Percentiles rank a stretch among this genome's conserved stretches.
Conservation (phyloP, 1,140 invertebrate species). For the Portunus trituberculatus region DNA sequence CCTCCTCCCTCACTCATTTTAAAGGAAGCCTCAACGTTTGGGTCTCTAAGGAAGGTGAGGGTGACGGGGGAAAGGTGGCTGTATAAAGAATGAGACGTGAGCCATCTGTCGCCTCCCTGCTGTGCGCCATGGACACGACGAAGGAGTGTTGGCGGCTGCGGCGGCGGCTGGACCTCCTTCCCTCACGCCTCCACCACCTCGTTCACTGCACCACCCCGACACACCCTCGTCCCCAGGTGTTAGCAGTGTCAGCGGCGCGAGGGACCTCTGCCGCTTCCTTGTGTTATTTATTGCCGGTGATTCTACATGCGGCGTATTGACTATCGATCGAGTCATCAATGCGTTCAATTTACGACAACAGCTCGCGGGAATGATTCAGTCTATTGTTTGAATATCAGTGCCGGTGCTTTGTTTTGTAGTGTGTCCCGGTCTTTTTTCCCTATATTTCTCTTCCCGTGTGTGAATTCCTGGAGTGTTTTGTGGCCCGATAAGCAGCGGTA, state of each 20-base stretch:
- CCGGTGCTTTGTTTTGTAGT: background rate
- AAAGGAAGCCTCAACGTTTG: background rate
- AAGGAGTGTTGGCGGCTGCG: background rate
- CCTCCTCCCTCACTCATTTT: slow-evolving; percentile 5
- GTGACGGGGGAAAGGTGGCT: background rate
- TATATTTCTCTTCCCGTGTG: background rate
- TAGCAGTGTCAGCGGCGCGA: background rate
- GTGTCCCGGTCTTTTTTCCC: background rate
- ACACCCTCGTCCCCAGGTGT: background rate
- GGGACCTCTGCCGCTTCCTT: background rate
- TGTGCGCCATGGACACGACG: background rate
- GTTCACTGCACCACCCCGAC: background rate
- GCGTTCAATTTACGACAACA: background rate
- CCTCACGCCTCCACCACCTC: background rate
- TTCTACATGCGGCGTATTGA: background rate
- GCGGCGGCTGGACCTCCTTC: background rate
- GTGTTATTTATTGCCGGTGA: background rate
- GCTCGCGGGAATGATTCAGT: background rate
- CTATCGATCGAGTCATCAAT: background rate
- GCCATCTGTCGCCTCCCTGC: background rate
- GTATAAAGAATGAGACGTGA: background rate
- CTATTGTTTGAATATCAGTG: background rate
- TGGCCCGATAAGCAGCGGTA: background rate
- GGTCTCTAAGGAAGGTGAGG: background rate
- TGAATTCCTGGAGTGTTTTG: background rate